Base-by-base conservation (phyloP, 2,113 vertebrate species). In the Plecotus auritus region DNA sequence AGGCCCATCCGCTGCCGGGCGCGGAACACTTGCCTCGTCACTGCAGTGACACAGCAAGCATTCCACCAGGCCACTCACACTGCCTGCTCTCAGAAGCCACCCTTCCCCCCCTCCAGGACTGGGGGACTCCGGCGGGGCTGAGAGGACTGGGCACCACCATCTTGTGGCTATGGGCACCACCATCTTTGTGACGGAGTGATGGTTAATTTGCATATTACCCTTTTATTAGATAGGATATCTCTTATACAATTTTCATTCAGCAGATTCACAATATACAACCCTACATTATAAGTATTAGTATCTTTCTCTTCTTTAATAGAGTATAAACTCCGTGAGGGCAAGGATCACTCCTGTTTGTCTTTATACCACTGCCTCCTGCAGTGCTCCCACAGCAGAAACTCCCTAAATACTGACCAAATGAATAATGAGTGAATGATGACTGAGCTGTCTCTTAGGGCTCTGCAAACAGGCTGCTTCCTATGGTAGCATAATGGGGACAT, bases 301-400 rank as follows among this genome's bases (percentile, higher is more conserved):
- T 22, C 20, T 84, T 67, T 89, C 23, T 91, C 28, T 78, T 95
- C 28, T 77, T 91, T 93, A 61, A 85, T n/a, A 88, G 51, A 73
- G 32, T 67, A 69, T 49, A n/a, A 90, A 56, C 32, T 49, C 45
- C 7, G 10, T 22, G 32, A 74, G 9, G 37, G 12, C 23, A 54
- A 9, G 10, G 16, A n/a, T 70, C 16, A 28, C 13, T 61, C 66
- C 40, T 56, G 26, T 6, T 92, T 64, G 18, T 37, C 61, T 85
- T 88, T 82, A 7, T 83, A 32, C 78, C n/a, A 22, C 3, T 49
- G 20, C 49, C 40, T 94, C 23, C 78, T 28, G 40, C 1, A 49
- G 11, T 51, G 72, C 13, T 73, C 5, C 20, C 30, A 28, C 8
- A 64, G 30, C 9, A 37, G 70, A 37, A 64, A 16, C 4, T 94